A percentile compares a stretch with the other conserved stretches of the same genome.
These are phyloP conservation scores for Muntiacus muntjak DNA, from an alignment of 2,113 vertebrate genomes.

Conservation along the genomic window DNA sequence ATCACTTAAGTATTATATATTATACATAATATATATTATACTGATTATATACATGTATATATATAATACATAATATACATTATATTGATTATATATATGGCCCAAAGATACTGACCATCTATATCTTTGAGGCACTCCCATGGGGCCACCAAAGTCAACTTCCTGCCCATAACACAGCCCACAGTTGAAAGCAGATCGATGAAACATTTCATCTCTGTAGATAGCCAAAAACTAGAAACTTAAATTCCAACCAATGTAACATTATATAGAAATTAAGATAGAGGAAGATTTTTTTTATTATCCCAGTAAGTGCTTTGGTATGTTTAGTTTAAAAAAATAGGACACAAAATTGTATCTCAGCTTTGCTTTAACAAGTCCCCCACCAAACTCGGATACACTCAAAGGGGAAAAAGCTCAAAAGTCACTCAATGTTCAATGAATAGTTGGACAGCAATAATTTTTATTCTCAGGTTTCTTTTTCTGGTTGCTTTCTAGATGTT, in stretches of 20 bases:
- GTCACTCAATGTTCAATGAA: not conserved
- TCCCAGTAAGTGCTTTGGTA: not conserved
- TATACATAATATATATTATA: not conserved
- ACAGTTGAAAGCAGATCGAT: not conserved
- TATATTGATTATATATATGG: not conserved
- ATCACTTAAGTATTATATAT: not conserved
- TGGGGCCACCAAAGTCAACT: not conserved
- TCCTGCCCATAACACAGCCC: not conserved
- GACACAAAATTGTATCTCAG: not conserved
- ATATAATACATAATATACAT: not conserved
- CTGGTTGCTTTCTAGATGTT: conserved; percentile 24
- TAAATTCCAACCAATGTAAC: not conserved
- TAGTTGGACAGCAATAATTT: not conserved
- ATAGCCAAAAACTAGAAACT: not conserved
- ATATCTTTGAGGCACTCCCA: not conserved
- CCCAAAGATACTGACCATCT: not conserved
- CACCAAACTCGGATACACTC: not conserved
- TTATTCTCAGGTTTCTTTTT: conserved; percentile 1
- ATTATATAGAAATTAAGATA: not conserved
- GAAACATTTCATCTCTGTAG: not conserved
- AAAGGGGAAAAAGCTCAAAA: not conserved
- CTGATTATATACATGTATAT: not conserved
- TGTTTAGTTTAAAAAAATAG: not conserved
- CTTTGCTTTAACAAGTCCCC: not conserved
- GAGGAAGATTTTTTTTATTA: not conserved